A percentile compares a stretch with the other conserved stretches of the same genome.
phyloP scores from a whole-genome alignment of 1,140 invertebrate species.

The Trichoplusia ni region DNA sequence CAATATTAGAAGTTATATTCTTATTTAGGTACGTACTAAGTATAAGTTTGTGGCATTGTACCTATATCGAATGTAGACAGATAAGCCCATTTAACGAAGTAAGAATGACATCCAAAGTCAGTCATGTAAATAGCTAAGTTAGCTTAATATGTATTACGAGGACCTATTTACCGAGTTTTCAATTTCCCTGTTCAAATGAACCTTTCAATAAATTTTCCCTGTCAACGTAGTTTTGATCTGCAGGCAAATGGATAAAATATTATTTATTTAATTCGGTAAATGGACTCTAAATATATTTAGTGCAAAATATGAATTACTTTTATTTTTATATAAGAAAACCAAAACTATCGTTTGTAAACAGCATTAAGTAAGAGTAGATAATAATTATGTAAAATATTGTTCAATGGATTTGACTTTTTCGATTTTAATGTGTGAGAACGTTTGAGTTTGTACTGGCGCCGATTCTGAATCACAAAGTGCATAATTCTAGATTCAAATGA shows the following conservation, averaged over 20 bases:
- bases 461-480: no score
- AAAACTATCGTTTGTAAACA: slow-evolving; percentile 52
- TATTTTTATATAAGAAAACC: slow-evolving; percentile 70
- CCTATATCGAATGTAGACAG: neutral
- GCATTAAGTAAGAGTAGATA: slow-evolving; percentile 11
- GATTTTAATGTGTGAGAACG: slow-evolving; percentile 4
- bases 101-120: slow-evolving; percentile 53
- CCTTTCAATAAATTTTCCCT: no score
- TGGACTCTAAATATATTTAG: slow-evolving; percentile 7
- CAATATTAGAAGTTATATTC: no score
- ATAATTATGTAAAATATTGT: slow-evolving; percentile 1
- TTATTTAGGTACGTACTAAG: no score
- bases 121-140: slow-evolving; percentile 52
- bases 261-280: slow-evolving; percentile 3
- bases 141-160: slow-evolving; percentile 12
- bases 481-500: no score
- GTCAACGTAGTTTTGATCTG: neutral
- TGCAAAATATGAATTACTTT: slow-evolving; percentile 31
- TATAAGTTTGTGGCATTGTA: no score
- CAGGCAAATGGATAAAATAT: neutral
- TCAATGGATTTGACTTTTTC: slow-evolving; percentile 2
- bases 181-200: no score
- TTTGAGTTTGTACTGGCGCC: neutral
- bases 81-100: neutral
- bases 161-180: no score